A percentile compares a stretch with the other conserved stretches of the same genome.
Conservation (phyloP, 1,140 invertebrate genomes). For the Bombus confusus region DNA sequence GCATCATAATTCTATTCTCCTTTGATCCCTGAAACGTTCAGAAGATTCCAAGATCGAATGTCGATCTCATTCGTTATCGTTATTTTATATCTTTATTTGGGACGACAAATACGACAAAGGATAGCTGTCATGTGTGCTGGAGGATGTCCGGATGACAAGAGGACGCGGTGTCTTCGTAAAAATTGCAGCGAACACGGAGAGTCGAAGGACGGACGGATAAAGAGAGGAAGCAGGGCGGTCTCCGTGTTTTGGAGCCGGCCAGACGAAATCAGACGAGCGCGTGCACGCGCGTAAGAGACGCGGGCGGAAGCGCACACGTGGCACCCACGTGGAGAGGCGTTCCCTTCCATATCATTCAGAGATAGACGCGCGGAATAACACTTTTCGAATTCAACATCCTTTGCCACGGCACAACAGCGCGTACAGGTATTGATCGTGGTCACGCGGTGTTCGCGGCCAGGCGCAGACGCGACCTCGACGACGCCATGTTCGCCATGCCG, state of each 20-base stretch:
- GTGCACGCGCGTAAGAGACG: slow-evolving; percentile 61
- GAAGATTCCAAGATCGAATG: not conserved
- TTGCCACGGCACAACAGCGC: slow-evolving; percentile 70
- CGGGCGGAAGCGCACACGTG: slow-evolving; percentile 79
- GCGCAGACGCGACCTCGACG: slow-evolving; percentile 80
- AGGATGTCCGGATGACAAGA: not conserved
- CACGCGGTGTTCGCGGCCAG: slow-evolving; percentile 73
- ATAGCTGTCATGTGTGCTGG: not conserved
- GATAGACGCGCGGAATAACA: slow-evolving; percentile 83
- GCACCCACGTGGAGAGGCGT: slow-evolving; percentile 82
- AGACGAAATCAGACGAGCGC: slow-evolving; percentile 37
- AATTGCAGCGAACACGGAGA: not conserved
- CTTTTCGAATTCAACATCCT: slow-evolving; percentile 83
- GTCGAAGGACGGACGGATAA: not conserved
- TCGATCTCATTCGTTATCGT: not conserved
- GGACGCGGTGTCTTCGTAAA: not conserved
- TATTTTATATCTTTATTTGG: not conserved
- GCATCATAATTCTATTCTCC: not conserved
- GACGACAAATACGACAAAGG: not conserved
- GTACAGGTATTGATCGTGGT: slow-evolving; percentile 80
- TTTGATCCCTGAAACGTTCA: not conserved
- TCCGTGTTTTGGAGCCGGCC: slow-evolving; percentile 21
- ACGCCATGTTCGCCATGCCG: slow-evolving; percentile 77
- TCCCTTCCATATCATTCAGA: slow-evolving; percentile 83
- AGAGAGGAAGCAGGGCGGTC: not conserved